Percentiles rank a stretch among this genome's conserved stretches.
phyloP scores from a whole-genome alignment of 2,888 invertebrate genomes.

The Acholoe squamosa region DNA sequence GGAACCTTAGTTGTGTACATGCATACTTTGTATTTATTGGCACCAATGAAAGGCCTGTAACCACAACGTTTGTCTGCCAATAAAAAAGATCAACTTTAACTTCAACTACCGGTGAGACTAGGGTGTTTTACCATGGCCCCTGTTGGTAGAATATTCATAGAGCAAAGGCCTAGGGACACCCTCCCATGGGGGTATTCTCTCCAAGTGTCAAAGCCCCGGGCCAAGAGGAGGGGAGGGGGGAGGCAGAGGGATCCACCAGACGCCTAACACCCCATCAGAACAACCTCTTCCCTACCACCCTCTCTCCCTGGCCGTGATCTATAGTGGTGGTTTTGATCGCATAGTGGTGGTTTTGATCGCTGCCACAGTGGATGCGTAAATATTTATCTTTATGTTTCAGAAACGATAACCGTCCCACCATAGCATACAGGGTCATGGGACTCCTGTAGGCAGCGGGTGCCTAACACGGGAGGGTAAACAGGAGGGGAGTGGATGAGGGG shows the following conservation, averaged over 20 bases:
- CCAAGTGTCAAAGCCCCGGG: neutral
- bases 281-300: neutral
- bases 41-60: too few species aligned
- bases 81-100: too few species aligned
- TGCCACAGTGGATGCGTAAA: neutral
- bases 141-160: neutral
- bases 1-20: too few species aligned
- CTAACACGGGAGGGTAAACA: neutral
- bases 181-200: neutral
- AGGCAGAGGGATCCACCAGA: too few species aligned
- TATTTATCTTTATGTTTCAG: slow-evolving; percentile 17
- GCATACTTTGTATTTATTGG: too few species aligned
- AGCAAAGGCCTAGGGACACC: neutral
- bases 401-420: slow-evolving; percentile 19
- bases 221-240: too few species aligned
- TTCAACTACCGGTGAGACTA: too few species aligned
- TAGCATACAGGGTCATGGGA: neutral
- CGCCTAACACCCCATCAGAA: neutral
- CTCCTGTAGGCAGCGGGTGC: neutral
- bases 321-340: too few species aligned
- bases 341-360: slow-evolving; percentile 17
- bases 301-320: neutral
- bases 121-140: too few species aligned
- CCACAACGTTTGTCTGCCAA: too few species aligned
- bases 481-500: too few species aligned